These are phyloP conservation scores for Dendrolimus punctatus DNA, from an alignment of 1,140 invertebrate species.

Conservation along the genomic window DNA sequence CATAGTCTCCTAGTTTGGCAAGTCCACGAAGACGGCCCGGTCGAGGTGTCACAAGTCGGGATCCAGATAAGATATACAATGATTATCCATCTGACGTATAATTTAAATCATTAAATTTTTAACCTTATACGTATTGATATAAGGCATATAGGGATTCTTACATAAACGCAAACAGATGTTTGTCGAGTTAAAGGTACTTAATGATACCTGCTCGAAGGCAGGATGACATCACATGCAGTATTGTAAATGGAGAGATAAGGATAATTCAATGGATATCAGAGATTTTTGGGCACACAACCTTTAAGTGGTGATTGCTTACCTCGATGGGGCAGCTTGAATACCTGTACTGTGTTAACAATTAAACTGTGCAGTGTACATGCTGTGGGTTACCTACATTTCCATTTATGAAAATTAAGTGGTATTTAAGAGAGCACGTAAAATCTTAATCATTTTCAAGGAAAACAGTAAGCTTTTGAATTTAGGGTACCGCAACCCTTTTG, in stretches of 20 bases:
- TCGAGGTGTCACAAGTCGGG: slow-evolving; percentile 26
- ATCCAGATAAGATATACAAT: slow-evolving; percentile 22
- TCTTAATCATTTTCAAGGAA: too few species aligned
- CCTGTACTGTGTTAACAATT: too few species aligned
- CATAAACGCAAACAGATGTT: slow-evolving; percentile 2
- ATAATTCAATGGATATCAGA: slow-evolving; percentile 30
- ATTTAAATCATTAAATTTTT: not conserved
- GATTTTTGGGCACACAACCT: slow-evolving; percentile 24
- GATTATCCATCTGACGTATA: slow-evolving; percentile 1
- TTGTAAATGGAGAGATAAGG: slow-evolving; percentile 32
- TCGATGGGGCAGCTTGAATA: too few species aligned
- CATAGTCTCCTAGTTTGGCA: slow-evolving; percentile 18
- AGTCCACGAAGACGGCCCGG: slow-evolving; percentile 12
- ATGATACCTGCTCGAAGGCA: slow-evolving; percentile 28
- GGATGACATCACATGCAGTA: slow-evolving; percentile 33
- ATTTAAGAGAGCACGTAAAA: too few species aligned
- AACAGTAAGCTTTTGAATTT: too few species aligned
- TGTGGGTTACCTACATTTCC: too few species aligned
- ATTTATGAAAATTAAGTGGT: too few species aligned
- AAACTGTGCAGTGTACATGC: too few species aligned
- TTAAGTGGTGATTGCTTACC: slow-evolving; percentile 10
- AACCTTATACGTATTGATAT: not conserved
- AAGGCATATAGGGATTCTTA: not conserved
- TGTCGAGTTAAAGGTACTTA: slow-evolving; percentile 25
- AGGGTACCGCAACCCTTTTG: too few species aligned